Percentiles rank a stretch among this genome's conserved stretches.
phyloP scores from a whole-genome alignment of 2,113 vertebrate species.

The Chunga burmeisteri region DNA sequence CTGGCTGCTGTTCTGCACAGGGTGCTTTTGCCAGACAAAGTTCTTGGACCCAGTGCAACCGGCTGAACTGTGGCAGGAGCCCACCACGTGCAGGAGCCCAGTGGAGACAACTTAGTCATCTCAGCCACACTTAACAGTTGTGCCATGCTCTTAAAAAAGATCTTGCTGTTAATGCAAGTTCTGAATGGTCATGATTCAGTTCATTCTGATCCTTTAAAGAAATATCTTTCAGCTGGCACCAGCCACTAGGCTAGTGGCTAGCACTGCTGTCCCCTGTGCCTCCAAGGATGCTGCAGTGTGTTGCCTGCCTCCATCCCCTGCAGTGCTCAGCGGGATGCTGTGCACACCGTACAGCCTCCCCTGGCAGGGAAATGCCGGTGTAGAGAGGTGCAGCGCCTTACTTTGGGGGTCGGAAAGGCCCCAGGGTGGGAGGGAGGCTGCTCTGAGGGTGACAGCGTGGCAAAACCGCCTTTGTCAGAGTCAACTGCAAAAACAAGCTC shows the following conservation, averaged over 20 bases:
- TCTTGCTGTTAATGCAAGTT: not conserved
- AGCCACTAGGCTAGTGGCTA: not conserved
- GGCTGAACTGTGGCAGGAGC: not conserved
- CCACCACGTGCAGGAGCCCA: not conserved
- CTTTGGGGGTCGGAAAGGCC: not conserved
- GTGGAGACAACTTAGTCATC: not conserved
- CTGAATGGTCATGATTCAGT: not conserved
- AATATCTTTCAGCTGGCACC: not conserved
- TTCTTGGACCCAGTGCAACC: not conserved
- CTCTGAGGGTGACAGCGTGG: not conserved
- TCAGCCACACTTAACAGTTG: not conserved
- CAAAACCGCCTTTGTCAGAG: not conserved
- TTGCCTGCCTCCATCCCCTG: not conserved
- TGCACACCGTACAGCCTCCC: rapidly evolving
- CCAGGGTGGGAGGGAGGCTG: not conserved
- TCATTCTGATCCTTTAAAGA: not conserved
- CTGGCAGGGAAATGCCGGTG: not conserved
- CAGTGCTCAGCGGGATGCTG: not conserved
- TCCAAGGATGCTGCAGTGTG: not conserved
- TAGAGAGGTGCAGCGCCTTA: not conserved
- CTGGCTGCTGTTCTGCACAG: not conserved
- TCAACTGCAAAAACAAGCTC: not conserved
- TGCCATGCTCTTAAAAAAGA: not conserved
- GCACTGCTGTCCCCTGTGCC: not conserved
- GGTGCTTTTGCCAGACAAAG: not conserved